Evolutionary conservation across 1,140 invertebrate species (phyloP).

Genomic region (Sarcophaga peregrina): DNA sequence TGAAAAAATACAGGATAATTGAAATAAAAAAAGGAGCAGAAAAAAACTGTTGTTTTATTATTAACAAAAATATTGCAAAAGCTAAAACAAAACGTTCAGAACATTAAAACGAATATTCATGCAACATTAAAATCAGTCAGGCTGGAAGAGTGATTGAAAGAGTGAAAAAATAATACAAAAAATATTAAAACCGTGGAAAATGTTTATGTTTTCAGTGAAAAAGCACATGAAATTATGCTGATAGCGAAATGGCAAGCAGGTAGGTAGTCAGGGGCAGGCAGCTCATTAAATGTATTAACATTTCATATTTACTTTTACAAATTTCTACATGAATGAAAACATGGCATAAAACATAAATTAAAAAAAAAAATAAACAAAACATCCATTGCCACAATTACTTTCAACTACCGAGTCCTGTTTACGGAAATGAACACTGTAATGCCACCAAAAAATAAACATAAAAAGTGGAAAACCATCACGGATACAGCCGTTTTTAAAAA

Average conservation of each 20-base stretch:
- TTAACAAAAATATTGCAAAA: not conserved
- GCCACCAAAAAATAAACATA: too few relatives aligned
- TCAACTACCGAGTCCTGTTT: conserved; percentile 2
- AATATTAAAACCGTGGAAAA: conserved; percentile 1
- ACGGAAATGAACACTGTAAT: not conserved
- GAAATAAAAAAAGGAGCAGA: not conserved
- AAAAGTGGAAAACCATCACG: too few relatives aligned
- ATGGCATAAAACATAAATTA: too few relatives aligned
- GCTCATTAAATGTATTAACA: conserved; percentile 19
- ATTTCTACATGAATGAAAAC: not conserved
- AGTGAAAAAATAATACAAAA: not conserved
- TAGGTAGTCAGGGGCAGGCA: not conserved
- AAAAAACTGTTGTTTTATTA: not conserved
- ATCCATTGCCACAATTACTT: not conserved
- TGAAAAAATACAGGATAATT: not conserved
- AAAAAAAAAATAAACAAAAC: too few relatives aligned
- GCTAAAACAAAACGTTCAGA: not conserved
- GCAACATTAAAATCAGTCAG: too few relatives aligned
- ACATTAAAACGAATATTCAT: too few relatives aligned
- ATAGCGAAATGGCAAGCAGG: not conserved
- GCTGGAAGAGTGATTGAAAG: not conserved
- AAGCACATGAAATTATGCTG: not conserved
- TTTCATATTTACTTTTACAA: not conserved
- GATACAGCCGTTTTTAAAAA: too few relatives aligned
- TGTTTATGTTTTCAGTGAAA: not conserved